Conservation (phyloP, 2,113 vertebrate species). For the Spilogale gracilis region DNA sequence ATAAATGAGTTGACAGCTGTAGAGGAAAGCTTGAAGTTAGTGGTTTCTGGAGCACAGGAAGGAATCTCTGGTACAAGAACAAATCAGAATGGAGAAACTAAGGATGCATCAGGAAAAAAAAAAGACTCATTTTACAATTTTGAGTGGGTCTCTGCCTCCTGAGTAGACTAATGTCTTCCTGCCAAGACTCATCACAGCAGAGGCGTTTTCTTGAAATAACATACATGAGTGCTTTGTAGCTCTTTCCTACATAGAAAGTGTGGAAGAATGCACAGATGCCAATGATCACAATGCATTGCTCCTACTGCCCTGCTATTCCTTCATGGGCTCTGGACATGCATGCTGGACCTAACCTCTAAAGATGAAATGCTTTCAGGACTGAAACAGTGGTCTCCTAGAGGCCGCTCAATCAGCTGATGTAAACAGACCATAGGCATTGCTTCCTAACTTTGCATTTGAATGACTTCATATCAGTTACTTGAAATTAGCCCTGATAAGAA, state of each 20-base stretch:
- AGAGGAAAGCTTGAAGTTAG: not conserved
- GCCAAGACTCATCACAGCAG: not conserved
- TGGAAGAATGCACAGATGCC: not conserved
- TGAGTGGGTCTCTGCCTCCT: not conserved
- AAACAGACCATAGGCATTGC: not conserved
- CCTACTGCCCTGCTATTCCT: not conserved
- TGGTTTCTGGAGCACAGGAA: not conserved
- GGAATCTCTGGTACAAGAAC: not conserved
- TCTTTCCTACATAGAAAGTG: conserved; percentile 11
- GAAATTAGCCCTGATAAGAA: not conserved
- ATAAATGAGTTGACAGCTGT: not conserved
- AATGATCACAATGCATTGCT: not conserved
- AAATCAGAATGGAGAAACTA: not conserved
- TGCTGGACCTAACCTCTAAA: not conserved
- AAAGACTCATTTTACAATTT: not conserved
- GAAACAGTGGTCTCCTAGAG: not conserved
- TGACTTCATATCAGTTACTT: not conserved
- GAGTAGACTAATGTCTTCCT: not conserved
- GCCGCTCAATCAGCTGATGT: not conserved
- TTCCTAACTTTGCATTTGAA: not conserved
- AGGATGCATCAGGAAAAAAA: not conserved
- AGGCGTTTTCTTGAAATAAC: not conserved
- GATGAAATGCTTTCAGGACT: rapidly evolving
- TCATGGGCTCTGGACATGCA: not conserved
- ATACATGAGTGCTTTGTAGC: not conserved